Evolutionary conservation across 2,797 vertebrate genomes (phyloP).

Genomic region (Enteromius argenteus): DNA sequence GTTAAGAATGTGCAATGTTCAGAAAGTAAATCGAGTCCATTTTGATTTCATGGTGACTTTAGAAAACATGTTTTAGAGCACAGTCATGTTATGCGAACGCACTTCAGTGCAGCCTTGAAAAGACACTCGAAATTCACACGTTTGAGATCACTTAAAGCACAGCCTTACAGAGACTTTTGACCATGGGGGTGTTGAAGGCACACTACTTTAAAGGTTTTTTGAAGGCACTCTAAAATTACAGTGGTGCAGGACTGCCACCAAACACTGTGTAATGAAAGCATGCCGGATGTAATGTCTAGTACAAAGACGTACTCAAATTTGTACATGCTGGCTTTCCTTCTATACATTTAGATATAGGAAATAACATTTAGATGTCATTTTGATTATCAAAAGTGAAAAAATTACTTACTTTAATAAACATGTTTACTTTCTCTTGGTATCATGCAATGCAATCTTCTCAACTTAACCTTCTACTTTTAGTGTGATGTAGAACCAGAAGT

Average conservation of each 20-base stretch:
- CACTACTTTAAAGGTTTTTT: constrained; percentile 30
- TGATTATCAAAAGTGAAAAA: background rate
- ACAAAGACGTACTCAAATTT: constrained; percentile 29
- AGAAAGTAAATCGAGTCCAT: background rate
- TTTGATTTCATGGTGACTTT: constrained; percentile 9
- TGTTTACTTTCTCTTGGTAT: background rate
- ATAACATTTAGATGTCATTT: background rate
- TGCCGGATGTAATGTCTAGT: constrained; percentile 5
- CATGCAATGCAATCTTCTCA: background rate
- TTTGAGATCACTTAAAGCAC: constrained; percentile 20
- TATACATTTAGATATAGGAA: background rate
- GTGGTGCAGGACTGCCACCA: background rate
- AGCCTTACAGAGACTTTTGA: constrained; percentile 20
- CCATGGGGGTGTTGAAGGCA: constrained; percentile 24
- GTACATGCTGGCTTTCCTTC: background rate
- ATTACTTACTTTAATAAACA: background rate
- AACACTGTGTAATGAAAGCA: constrained; percentile 28
- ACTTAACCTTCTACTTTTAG: background rate
- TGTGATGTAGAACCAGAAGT: background rate
- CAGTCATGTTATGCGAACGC: background rate
- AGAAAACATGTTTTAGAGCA: constrained; percentile 10
- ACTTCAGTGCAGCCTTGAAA: constrained; percentile 14
- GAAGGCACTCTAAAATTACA: constrained; percentile 27
- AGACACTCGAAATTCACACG: constrained; percentile 4
- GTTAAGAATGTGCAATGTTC: background rate